phyloP scores from a whole-genome alignment of 2,888 invertebrate species.

The Drosophila mulleri region DNA sequence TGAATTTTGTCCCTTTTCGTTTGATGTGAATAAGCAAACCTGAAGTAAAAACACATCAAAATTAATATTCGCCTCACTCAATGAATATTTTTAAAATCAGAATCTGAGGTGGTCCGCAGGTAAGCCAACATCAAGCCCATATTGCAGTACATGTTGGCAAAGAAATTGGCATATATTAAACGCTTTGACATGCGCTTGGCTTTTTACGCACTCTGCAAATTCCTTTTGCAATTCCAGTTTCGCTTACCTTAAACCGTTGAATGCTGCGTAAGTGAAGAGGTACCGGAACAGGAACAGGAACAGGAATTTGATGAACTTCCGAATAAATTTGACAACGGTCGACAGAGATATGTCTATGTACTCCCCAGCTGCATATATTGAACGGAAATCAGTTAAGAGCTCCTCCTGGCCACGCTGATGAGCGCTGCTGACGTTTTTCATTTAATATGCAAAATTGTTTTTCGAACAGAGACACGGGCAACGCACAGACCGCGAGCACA shows the following conservation, averaged over 20 bases:
- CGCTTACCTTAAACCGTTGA: neutral
- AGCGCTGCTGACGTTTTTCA: slow-evolving; percentile 34
- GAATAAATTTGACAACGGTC: slow-evolving; percentile 28
- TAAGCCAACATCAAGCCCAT: neutral
- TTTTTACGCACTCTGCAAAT: neutral
- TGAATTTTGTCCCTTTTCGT: neutral
- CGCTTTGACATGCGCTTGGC: neutral
- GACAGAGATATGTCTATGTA: neutral
- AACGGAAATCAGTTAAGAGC: slow-evolving; percentile 45
- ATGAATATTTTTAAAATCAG: neutral
- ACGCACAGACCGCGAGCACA: neutral
- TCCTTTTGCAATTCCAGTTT: neutral
- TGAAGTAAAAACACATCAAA: neutral
- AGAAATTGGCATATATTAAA: neutral
- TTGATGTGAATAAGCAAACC: neutral
- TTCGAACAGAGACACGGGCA: slow-evolving; percentile 13
- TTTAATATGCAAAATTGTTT: slow-evolving; percentile 55
- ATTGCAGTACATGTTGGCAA: neutral
- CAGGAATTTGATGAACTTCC: neutral
- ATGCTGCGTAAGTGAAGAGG: neutral
- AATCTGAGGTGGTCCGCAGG: neutral
- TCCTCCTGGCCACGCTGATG: slow-evolving; percentile 12
- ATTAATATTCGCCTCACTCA: neutral
- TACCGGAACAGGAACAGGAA: neutral
- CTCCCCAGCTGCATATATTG: slow-evolving; percentile 21